A percentile compares a stretch with the other conserved stretches of the same genome.
Conservation (phyloP, 2,797 vertebrate species). For the Platalea minor region DNA sequence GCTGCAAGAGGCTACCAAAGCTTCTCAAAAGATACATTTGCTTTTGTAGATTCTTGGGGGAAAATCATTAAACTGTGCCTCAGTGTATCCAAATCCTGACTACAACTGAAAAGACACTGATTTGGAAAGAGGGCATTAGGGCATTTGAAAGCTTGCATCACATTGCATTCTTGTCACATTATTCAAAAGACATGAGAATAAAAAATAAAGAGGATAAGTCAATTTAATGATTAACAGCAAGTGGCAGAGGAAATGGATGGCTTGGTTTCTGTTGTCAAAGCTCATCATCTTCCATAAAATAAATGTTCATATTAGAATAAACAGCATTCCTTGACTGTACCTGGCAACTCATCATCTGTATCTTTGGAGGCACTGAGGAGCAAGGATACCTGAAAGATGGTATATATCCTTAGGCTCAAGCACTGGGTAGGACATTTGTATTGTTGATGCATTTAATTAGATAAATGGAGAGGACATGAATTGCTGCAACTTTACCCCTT, state of each 20-base stretch:
- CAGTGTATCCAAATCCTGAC: not conserved
- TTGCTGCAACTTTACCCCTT: not conserved
- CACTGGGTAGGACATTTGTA: not conserved
- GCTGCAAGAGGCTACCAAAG: not conserved
- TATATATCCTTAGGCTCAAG: not conserved
- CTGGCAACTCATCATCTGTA: not conserved
- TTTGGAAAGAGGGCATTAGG: not conserved
- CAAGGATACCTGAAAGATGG: not conserved
- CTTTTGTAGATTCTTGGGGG: not conserved
- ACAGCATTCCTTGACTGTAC: not conserved
- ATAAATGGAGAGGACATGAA: not conserved
- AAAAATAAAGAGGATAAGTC: not conserved
- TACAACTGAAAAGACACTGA: not conserved
- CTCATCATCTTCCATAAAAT: not conserved
- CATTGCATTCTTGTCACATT: not conserved
- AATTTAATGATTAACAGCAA: not conserved
- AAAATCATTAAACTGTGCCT: not conserved
- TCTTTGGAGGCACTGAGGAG: not conserved
- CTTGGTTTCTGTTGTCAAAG: conserved; percentile 5
- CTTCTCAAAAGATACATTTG: not conserved
- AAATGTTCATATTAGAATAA: not conserved
- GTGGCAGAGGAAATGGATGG: not conserved
- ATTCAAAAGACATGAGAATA: not conserved
- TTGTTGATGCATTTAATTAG: not conserved
- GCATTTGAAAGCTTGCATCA: not conserved